phyloP scores from a whole-genome alignment of 2,113 vertebrate genomes.

The Daphoenositta chrysoptera region DNA sequence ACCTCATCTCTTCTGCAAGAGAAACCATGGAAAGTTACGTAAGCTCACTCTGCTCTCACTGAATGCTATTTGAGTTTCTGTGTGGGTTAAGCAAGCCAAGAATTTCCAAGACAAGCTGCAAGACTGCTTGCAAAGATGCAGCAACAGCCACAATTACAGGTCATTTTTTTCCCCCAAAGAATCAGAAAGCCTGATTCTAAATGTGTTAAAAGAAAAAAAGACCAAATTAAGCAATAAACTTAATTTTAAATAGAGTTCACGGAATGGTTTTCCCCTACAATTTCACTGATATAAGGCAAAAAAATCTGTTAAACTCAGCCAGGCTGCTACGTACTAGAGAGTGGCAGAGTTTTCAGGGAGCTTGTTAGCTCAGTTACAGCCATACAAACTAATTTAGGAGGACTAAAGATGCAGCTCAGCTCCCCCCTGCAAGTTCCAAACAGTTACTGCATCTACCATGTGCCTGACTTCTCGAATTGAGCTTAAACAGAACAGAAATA shows the following conservation, averaged over 20 bases:
- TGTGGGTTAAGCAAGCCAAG: not conserved
- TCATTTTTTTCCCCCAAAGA: not conserved
- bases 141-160: not conserved
- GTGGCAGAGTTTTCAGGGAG: not conserved
- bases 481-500: not conserved
- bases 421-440: not conserved
- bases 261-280: not conserved
- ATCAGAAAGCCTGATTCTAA: not conserved
- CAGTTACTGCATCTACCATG: not conserved
- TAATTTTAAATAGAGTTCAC: not conserved
- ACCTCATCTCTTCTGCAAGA: not conserved
- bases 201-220: not conserved
- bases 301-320: not conserved
- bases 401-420: not conserved
- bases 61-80: not conserved
- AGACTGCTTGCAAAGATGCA: not conserved
- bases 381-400: not conserved
- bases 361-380: not conserved
- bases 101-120: conserved; percentile 6
- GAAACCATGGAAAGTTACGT: not conserved
- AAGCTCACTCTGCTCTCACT: not conserved
- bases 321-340: not conserved
- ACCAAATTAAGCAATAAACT: not conserved
- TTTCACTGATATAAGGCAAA: not conserved
- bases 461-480: not conserved